A percentile compares a stretch with the other conserved stretches of the same genome.
phyloP scores from a whole-genome alignment of 2,113 vertebrate genomes.

The Cnemophilus loriae region DNA sequence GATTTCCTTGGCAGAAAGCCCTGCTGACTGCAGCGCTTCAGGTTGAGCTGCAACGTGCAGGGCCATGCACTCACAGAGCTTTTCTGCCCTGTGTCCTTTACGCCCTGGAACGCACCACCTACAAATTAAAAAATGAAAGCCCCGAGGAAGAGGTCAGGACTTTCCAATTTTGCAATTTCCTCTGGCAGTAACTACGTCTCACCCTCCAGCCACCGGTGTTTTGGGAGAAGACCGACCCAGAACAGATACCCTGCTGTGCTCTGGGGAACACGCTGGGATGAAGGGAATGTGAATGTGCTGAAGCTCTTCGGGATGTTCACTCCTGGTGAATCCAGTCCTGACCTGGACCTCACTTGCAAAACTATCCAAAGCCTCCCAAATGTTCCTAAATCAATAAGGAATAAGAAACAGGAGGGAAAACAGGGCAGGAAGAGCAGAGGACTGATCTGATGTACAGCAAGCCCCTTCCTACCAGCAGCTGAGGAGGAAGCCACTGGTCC shows the following conservation, averaged over 20 bases:
- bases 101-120: background rate
- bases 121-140: background rate
- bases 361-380: background rate
- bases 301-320: background rate
- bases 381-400: background rate
- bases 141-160: background rate
- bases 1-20: conserved; percentile 41
- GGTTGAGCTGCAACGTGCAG: background rate
- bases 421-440: background rate
- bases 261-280: background rate
- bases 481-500: background rate
- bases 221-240: background rate
- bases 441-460: background rate
- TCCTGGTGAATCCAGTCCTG: background rate
- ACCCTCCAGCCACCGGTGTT: background rate
- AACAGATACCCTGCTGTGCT: background rate
- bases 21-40: background rate
- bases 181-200: background rate
- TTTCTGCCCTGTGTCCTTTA: background rate
- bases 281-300: background rate
- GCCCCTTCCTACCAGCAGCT: background rate
- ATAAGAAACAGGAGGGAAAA: background rate
- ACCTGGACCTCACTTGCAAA: background rate
- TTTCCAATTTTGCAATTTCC: background rate
- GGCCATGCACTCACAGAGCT: background rate